phyloP scores from a whole-genome alignment of 2,797 vertebrate species.

The Caiman crocodilus region DNA sequence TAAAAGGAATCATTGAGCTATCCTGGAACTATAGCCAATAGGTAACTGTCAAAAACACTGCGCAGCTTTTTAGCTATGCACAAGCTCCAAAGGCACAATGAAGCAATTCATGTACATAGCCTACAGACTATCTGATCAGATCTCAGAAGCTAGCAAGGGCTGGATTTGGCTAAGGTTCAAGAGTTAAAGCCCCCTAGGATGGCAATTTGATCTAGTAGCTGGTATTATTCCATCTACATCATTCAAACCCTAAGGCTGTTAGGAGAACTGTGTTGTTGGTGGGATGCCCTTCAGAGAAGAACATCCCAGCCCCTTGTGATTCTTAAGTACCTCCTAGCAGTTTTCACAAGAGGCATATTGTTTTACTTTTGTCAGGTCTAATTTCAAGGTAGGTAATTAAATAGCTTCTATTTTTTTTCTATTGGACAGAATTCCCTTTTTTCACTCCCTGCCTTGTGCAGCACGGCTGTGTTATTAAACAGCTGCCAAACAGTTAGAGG shows the following conservation, averaged over 20 bases:
- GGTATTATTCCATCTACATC: neutral
- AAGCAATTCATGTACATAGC: neutral
- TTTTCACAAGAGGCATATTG: neutral
- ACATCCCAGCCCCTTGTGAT: neutral
- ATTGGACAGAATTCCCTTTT: neutral
- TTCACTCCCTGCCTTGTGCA: neutral
- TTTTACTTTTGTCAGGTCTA: neutral
- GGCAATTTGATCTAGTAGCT: neutral
- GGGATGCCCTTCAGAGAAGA: neutral
- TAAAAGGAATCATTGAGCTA: neutral
- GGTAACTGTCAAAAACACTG: neutral
- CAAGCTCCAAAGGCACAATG: neutral
- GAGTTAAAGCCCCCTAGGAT: neutral
- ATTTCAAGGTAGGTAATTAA: neutral
- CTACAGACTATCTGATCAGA: neutral
- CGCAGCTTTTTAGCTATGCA: neutral
- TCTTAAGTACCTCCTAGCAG: no score
- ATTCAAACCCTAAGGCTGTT: neutral
- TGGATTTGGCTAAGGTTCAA: neutral
- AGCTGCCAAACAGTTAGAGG: neutral
- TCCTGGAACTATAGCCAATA: fast-evolving
- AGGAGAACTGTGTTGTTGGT: neutral
- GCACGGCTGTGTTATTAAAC: neutral
- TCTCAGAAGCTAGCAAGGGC: neutral
- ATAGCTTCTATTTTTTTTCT: neutral